phyloP scores from a whole-genome alignment of 2,797 vertebrate species.

The Poecilia gillii region DNA sequence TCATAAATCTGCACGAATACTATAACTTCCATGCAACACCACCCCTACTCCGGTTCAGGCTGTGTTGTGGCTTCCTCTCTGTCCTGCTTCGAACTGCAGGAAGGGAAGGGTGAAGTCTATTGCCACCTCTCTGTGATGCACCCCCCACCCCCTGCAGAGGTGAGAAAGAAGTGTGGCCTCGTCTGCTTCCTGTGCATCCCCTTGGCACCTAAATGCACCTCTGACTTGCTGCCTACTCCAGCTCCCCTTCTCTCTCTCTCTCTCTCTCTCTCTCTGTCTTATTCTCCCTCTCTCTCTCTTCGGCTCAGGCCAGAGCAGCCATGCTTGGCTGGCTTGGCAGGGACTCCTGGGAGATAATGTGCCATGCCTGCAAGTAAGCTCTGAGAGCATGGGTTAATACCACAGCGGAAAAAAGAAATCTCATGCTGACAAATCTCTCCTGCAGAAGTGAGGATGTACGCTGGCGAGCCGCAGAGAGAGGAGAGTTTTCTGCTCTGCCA shows the following conservation, averaged over 20 bases:
- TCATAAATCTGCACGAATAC: conserved; percentile 81
- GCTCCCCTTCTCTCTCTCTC: conserved; percentile 28
- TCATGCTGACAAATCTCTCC: conserved; percentile 70
- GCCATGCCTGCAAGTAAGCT: conserved; percentile 68
- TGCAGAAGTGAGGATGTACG: conserved; percentile 67
- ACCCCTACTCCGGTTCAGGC: conserved; percentile 38
- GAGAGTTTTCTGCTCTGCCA: conserved; percentile 51
- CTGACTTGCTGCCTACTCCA: conserved; percentile 31
- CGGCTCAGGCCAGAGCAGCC: conserved; percentile 43
- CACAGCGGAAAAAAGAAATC: conserved; percentile 50
- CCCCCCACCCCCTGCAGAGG: conserved; percentile 30
- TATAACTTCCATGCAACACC: conserved; percentile 67
- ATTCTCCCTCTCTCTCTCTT: conserved; percentile 3
- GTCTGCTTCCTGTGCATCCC: conserved; percentile 34
- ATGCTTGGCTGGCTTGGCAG: conserved; percentile 54
- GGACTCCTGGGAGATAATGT: conserved; percentile 67
- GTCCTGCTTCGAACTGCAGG: conserved; percentile 59
- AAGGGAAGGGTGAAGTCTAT: conserved; percentile 67
- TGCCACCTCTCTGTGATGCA: conserved; percentile 48
- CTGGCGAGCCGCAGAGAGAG: conserved; percentile 42
- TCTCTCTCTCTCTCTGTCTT: neutral
- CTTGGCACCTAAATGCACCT: conserved; percentile 40
- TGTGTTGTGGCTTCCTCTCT: conserved; percentile 60
- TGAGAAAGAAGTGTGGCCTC: conserved; percentile 43
- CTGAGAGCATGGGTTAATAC: conserved; percentile 67